phyloP scores from a whole-genome alignment of 2,113 vertebrate genomes.

The Oxygymnocypris stewartii region DNA sequence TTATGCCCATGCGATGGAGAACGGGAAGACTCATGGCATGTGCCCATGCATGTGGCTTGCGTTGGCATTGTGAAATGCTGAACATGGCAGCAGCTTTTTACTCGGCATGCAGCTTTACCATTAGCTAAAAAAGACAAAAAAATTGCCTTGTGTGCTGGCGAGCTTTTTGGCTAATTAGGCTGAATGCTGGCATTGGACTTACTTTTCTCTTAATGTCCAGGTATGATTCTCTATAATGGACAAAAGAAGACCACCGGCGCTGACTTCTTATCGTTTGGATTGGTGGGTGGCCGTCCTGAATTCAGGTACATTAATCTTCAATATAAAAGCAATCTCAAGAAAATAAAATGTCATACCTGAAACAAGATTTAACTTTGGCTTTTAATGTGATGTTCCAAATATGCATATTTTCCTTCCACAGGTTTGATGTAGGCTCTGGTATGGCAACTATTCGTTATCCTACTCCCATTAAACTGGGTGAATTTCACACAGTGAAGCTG shows the following conservation, averaged over 20 bases:
- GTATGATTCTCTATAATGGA: constrained; percentile 94
- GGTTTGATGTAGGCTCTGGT: constrained; percentile 94
- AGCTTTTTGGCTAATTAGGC: neutral
- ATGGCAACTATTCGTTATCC: constrained; percentile 96
- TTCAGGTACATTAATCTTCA: constrained; percentile 81
- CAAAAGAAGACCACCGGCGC: constrained; percentile 83
- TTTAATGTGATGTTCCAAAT: neutral
- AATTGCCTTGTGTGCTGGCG: neutral
- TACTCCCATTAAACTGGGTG: constrained; percentile 81
- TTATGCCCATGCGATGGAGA: neutral
- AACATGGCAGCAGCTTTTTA: constrained; percentile 4
- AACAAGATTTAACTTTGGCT: neutral
- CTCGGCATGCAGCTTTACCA: constrained; percentile 68
- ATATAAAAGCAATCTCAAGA: neutral
- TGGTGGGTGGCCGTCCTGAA: constrained; percentile 90
- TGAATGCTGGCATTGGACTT: constrained; percentile 47
- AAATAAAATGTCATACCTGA: neutral
- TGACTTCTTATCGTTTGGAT: constrained; percentile 92
- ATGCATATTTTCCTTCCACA: constrained; percentile 57
- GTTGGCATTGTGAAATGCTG: constrained; percentile 26
- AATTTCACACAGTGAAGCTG: constrained; percentile 91
- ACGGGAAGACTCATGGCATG: constrained; percentile 21
- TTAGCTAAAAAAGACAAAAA: constrained; percentile 54
- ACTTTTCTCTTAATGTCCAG: constrained; percentile 65
- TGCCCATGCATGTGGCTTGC: constrained; percentile 47